phyloP scores from a whole-genome alignment of 1,140 invertebrate species.

The Diabrotica undecimpunctata region DNA sequence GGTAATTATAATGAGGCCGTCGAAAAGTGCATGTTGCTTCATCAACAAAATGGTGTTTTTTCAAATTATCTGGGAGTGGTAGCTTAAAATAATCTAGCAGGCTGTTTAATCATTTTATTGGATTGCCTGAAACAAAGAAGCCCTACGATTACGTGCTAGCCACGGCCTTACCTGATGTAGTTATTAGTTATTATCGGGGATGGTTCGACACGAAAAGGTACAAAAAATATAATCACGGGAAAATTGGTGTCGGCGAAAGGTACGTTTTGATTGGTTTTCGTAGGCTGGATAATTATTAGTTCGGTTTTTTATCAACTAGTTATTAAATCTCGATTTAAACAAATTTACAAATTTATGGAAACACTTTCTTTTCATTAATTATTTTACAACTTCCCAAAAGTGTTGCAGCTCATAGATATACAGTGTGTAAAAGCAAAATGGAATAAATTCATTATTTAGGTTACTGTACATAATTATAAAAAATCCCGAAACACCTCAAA shows the following conservation, averaged over 20 bases:
- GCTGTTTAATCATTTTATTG: background rate
- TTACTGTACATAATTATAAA: no score
- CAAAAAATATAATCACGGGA: background rate
- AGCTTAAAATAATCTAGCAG: background rate
- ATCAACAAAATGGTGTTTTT: constrained; percentile 3
- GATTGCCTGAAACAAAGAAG: constrained; percentile 2
- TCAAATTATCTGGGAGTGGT: background rate
- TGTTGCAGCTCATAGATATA: no score
- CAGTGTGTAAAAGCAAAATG: no score
- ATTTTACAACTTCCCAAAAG: no score
- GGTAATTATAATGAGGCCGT: no score
- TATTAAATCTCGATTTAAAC: no score
- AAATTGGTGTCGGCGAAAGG: background rate
- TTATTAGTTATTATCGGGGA: constrained; percentile 6
- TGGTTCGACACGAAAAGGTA: background rate
- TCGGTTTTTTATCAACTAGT: no score
- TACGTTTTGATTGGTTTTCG: background rate
- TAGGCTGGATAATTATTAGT: no score
- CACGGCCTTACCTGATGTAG: constrained; percentile 8
- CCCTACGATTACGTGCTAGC: constrained; percentile 5
- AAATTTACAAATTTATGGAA: no score
- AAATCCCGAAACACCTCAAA: no score
- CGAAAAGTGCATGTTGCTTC: background rate
- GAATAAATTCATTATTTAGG: no score
- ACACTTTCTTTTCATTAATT: no score